Base-by-base conservation (phyloP, 1,140 invertebrate genomes). In the Solenopsis invicta region DNA sequence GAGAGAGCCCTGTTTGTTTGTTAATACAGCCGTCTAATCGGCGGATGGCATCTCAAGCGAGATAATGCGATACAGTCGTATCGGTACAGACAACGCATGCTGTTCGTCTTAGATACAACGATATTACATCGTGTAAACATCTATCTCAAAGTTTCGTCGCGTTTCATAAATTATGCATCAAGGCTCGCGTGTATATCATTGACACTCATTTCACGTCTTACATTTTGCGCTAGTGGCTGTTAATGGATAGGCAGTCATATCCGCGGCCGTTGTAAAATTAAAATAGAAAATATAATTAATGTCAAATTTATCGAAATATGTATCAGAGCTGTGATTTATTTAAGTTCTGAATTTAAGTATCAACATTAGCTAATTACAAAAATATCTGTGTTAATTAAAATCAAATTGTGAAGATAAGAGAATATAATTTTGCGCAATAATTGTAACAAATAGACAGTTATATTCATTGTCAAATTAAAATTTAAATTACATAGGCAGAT, bases 41-140 rank as follows among this genome's bases (percentile, higher is more conserved):
- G 52, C 13, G 13, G 1, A 29, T 24, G 8, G 34, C 64, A 71
- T 81, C 64, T 71, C 77, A 0, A 24, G 34, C 48, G 50, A 81
- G 29, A 80, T 45, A 67, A 80, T 16, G 13, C 61, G 45, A 62
- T 34, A 48, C 45, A 37, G 9, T 78, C 59, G 24, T 21, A 34
- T 41, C 34, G 6, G 21, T 29, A 61, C 10, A 77, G 10, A n/a
- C 18, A 77, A 21, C 75, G 5, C 3, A n/a, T 12, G 37, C 10
- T 4, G 16, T 16, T 76, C 16, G 12, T 61, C 21, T 77, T 77
- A 48, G 6, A 24, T 0, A 18, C 9, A 62, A 37, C 5, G 6
- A 54, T 67, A 69, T 81, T 69, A 81, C 45, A 81, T n/a, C 45
- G 13, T 66, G 61, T 52, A 37, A 80, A 80, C 62, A 80, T 80